Evolutionary conservation across 2,888 invertebrate species (phyloP).

Genomic region (Steinernema carpocapsae): DNA sequence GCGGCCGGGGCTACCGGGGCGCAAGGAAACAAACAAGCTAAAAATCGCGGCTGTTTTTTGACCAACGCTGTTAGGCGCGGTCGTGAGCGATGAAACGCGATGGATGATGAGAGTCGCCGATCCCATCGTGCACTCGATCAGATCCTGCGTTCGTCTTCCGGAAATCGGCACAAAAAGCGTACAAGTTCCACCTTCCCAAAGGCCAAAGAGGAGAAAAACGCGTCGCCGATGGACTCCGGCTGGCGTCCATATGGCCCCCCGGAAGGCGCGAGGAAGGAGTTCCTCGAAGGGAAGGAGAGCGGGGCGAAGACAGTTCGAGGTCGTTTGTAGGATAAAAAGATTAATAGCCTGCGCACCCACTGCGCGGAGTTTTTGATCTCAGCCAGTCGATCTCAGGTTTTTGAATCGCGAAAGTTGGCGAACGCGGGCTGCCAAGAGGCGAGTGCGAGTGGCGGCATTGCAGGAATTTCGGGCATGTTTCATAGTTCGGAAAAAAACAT

Average conservation of each 20-base stretch:
- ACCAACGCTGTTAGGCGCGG: slow-evolving; percentile 15
- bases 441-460: too few relatives aligned
- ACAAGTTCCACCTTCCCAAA: background rate
- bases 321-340: slow-evolving; percentile 30
- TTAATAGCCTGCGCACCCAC: slow-evolving; percentile 17
- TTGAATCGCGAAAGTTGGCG: too few relatives aligned
- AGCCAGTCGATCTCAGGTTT: too few relatives aligned
- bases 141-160: background rate
- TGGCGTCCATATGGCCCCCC: slow-evolving; percentile 6
- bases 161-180: slow-evolving; percentile 4
- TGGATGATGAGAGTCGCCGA: background rate
- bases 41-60: slow-evolving; percentile 33
- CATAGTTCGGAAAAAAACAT: too few relatives aligned
- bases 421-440: too few relatives aligned
- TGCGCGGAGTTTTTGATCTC: background rate
- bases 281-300: background rate
- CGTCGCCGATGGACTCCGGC: too few relatives aligned
- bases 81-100: background rate
- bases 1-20: background rate
- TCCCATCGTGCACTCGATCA: background rate
- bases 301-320: slow-evolving; percentile 11
- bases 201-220: too few relatives aligned
- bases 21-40: slow-evolving; percentile 35
- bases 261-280: background rate
- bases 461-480: too few relatives aligned